Evolutionary conservation across 1,140 invertebrate species (phyloP).

Genomic region (Ooceraea biroi): DNA sequence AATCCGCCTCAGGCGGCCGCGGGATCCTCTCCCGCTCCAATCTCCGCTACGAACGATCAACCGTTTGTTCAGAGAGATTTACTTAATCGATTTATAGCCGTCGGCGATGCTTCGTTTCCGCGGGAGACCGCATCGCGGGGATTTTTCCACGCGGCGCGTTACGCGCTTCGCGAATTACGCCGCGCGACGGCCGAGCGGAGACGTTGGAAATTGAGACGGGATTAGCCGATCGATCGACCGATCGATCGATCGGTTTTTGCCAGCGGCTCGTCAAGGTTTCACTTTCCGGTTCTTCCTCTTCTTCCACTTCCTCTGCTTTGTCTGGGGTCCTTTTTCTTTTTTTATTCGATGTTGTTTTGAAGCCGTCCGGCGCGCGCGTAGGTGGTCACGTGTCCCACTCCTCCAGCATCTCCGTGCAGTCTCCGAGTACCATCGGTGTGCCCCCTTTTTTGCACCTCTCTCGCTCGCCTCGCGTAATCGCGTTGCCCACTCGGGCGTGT

Average conservation of each 20-base stretch:
- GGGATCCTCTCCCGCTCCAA: too few relatives aligned
- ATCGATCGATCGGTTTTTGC: constrained; percentile 33
- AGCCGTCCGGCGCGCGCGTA: constrained; percentile 27
- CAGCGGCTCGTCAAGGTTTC: constrained; percentile 46
- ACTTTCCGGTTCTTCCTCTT: constrained; percentile 25
- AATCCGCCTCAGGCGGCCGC: too few relatives aligned
- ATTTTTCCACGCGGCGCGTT: not conserved
- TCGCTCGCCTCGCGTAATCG: not conserved
- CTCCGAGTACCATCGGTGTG: not conserved
- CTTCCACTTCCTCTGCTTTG: too few relatives aligned
- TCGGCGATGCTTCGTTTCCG: constrained; percentile 2
- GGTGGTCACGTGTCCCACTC: constrained; percentile 20
- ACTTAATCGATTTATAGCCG: constrained; percentile 26
- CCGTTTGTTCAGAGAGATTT: constrained; percentile 10
- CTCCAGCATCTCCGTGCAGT: not conserved
- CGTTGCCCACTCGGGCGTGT: constrained; percentile 6
- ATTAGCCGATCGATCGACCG: not conserved
- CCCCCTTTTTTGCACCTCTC: not conserved
- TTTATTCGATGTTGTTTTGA: constrained; percentile 35
- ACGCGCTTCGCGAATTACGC: constrained; percentile 1
- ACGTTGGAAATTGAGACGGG: constrained; percentile 23
- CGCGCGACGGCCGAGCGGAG: not conserved
- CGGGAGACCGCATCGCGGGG: not conserved
- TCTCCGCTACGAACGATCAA: not conserved
- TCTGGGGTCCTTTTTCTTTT: not conserved